phyloP scores from a whole-genome alignment of 2,113 vertebrate species.

The Natator depressus region DNA sequence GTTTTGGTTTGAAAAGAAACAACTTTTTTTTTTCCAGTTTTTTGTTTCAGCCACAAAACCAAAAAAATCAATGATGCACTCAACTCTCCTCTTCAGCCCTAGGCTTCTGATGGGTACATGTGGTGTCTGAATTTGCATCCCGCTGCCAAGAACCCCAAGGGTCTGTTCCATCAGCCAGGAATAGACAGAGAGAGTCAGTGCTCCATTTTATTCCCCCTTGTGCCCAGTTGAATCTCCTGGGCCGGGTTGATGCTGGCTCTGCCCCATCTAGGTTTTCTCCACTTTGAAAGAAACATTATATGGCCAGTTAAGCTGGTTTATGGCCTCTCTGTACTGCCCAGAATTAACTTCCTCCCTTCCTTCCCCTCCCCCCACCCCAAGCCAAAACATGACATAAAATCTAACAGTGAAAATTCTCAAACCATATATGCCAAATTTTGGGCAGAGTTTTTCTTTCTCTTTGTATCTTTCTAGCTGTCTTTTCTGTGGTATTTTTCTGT shows the following conservation, averaged over 20 bases:
- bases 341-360: neutral
- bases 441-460: slow-evolving; percentile 5
- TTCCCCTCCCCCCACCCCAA: too few relatives aligned
- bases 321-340: neutral
- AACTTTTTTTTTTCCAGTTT: neutral
- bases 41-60: too few relatives aligned
- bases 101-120: too few relatives aligned
- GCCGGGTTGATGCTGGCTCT: neutral
- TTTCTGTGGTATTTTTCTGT: slow-evolving; percentile 36
- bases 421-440: neutral
- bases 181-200: neutral
- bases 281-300: neutral
- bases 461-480: slow-evolving; percentile 2
- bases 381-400: neutral
- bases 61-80: too few relatives aligned
- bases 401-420: neutral
- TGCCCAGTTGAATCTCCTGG: too few relatives aligned
- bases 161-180: neutral
- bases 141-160: neutral
- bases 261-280: too few relatives aligned
- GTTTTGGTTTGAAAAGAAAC: neutral
- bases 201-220: too few relatives aligned
- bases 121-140: neutral
- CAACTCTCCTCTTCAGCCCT: too few relatives aligned
- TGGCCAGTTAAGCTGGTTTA: neutral